phyloP scores from a whole-genome alignment of 2,113 vertebrate species.

The Rhegmatorhina hoffmannsi region DNA sequence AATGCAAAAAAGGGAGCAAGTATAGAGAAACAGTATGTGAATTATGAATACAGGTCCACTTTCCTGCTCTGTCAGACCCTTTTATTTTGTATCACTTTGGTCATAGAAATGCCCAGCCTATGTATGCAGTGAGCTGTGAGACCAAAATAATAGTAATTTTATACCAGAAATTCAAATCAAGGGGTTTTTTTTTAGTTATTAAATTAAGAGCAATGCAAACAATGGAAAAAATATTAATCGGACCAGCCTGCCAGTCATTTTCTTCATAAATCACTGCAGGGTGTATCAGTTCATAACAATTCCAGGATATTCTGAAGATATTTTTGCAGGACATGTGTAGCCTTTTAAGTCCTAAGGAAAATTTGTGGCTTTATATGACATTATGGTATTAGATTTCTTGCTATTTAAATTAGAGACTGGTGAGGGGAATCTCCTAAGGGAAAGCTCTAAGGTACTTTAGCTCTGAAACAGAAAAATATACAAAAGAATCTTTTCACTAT shows the following conservation, averaged over 20 bases:
- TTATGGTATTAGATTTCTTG: neutral
- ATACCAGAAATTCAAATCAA: neutral
- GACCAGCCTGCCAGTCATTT: neutral
- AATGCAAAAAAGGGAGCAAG: neutral
- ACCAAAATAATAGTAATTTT: neutral
- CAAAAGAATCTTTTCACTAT: neutral
- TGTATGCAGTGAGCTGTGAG: neutral
- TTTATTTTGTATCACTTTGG: neutral
- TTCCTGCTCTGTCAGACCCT: neutral
- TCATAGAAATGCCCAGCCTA: neutral
- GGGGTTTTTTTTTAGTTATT: fast-evolving
- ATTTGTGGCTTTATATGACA: neutral
- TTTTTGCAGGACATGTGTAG: neutral
- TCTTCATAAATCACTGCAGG: neutral
- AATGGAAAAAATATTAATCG: neutral
- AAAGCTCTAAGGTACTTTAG: neutral
- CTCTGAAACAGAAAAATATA: neutral
- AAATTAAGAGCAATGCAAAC: neutral
- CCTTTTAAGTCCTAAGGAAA: neutral
- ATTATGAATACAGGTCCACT: neutral
- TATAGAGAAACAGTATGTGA: neutral
- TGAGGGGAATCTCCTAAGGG: neutral
- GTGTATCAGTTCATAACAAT: neutral
- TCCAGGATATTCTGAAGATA: neutral
- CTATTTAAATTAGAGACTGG: neutral